These are phyloP conservation scores for Tiliacea citrago DNA, from an alignment of 2,888 invertebrate genomes.

Conservation along the genomic window DNA sequence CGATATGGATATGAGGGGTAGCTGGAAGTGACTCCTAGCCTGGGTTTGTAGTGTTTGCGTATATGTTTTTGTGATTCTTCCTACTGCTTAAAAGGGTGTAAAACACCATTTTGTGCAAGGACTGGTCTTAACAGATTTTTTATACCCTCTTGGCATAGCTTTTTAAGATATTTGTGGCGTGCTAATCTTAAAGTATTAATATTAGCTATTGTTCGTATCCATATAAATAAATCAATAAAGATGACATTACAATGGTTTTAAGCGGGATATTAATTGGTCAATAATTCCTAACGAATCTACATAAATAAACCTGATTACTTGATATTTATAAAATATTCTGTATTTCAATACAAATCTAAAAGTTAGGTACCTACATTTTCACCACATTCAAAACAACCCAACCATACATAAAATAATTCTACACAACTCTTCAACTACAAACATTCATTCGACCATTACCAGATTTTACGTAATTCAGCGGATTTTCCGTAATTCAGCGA, in stretches of 20 bases:
- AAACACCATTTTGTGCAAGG: not conserved
- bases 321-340: not conserved
- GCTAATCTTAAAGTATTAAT: not conserved
- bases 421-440: constrained; percentile 28
- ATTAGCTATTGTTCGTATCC: not conserved
- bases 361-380: not conserved
- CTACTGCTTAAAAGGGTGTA: too few species aligned
- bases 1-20: constrained; percentile 26
- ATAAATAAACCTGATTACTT: not conserved
- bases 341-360: not conserved
- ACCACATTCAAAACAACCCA: not conserved
- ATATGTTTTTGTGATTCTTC: too few species aligned
- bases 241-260: not conserved
- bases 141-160: too few species aligned
- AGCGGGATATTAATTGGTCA: too few species aligned
- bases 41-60: not conserved
- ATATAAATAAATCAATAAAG: not conserved
- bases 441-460: constrained; percentile 41
- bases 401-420: constrained; percentile 10
- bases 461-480: constrained; percentile 30
- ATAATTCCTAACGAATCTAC: not conserved
- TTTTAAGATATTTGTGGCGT: not conserved
- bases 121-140: not conserved
- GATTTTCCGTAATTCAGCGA: constrained; percentile 28
- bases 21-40: constrained; percentile 43